Evolutionary conservation across 2,888 invertebrate genomes (phyloP).

Genomic region (Myathropa florea): DNA sequence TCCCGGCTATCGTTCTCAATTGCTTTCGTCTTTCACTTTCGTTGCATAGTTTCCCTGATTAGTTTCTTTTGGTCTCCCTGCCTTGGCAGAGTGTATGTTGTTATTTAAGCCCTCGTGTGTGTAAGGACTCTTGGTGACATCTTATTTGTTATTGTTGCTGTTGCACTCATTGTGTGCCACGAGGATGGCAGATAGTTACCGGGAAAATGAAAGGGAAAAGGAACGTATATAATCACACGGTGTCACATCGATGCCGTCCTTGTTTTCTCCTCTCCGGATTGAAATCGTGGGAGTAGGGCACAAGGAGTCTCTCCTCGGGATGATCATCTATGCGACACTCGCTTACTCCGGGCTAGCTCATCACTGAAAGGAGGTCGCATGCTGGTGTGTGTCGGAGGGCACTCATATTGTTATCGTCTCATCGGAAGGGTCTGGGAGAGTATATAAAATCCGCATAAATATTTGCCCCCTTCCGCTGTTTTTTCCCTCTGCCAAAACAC

Average conservation of each 20-base stretch:
- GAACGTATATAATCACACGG: neutral
- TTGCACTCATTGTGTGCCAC: conserved; percentile 26
- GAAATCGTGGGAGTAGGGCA: too few species aligned
- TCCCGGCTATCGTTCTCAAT: conserved; percentile 38
- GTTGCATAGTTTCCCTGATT: conserved; percentile 50
- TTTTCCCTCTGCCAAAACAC: neutral
- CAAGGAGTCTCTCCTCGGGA: conserved; percentile 7
- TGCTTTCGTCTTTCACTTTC: conserved; percentile 67
- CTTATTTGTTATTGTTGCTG: conserved; percentile 55
- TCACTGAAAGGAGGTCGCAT: neutral
- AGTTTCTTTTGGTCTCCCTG: conserved; percentile 31
- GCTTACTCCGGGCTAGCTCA: conserved; percentile 37
- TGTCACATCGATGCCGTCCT: conserved; percentile 15
- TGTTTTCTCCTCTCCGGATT: conserved; percentile 10
- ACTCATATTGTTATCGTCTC: neutral
- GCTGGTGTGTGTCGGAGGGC: neutral
- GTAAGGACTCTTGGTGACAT: conserved; percentile 59
- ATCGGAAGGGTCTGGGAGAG: neutral
- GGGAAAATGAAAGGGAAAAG: neutral
- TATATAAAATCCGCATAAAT: conserved; percentile 29
- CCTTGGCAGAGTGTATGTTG: conserved; percentile 17
- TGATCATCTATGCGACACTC: conserved; percentile 48
- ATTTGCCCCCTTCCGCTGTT: neutral
- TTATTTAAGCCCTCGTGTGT: conserved; percentile 47
- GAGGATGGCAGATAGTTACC: neutral